These are phyloP conservation scores for Parascotia fuliginaria DNA, from an alignment of 2,888 invertebrate species.

Conservation along the genomic window DNA sequence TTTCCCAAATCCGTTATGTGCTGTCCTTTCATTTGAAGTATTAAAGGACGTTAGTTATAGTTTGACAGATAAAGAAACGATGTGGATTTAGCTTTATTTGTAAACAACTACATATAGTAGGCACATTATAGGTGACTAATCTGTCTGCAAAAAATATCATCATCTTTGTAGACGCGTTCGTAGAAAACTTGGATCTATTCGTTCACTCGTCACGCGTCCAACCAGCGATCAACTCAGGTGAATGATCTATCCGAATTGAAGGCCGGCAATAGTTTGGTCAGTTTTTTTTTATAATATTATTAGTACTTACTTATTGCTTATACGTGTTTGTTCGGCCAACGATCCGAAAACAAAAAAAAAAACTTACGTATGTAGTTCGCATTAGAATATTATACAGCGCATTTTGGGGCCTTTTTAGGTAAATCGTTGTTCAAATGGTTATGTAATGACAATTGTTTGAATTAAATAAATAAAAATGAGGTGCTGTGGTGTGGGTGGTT, in stretches of 20 bases:
- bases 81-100: constrained; percentile 32
- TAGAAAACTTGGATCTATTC: constrained; percentile 28
- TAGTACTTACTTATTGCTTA: constrained; percentile 57
- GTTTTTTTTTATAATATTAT: constrained; percentile 65
- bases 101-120: constrained; percentile 28
- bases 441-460: constrained; percentile 23
- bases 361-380: constrained; percentile 42
- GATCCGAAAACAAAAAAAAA: constrained; percentile 56
- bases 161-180: constrained; percentile 27
- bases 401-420: constrained; percentile 48
- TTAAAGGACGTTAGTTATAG: neutral
- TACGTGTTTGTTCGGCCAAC: constrained; percentile 63
- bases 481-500: constrained; percentile 4
- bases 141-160: constrained; percentile 30
- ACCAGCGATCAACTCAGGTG: constrained; percentile 61
- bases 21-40: neutral
- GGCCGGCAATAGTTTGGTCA: constrained; percentile 75
- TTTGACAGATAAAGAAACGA: neutral
- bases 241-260: constrained; percentile 77
- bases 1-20: neutral
- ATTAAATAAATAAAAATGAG: constrained; percentile 12
- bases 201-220: constrained; percentile 51
- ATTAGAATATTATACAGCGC: constrained; percentile 39
- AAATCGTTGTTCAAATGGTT: constrained; percentile 26
- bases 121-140: constrained; percentile 34